A percentile compares a stretch with the other conserved stretches of the same genome.
Evolutionary conservation across 2,113 vertebrate species (phyloP).

Genomic region (Ameiurus melas): DNA sequence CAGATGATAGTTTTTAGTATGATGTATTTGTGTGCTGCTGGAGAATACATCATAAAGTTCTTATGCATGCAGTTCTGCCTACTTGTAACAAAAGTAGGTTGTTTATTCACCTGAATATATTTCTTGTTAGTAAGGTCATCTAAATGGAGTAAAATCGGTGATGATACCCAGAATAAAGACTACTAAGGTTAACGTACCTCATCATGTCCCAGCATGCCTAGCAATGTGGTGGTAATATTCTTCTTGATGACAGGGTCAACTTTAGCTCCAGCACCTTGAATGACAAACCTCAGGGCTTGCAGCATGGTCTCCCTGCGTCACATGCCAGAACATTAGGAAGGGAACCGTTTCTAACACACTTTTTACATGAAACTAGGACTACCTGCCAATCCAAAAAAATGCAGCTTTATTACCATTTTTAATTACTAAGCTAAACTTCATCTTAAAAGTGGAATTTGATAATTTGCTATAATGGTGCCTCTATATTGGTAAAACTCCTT

Average conservation of each 20-base stretch:
- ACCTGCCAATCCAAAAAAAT: neutral
- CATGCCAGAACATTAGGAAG: neutral
- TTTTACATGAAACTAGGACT: neutral
- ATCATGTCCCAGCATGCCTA: slow-evolving; percentile 96
- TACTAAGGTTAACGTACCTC: slow-evolving; percentile 78
- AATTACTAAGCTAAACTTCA: neutral
- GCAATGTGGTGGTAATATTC: slow-evolving; percentile 82
- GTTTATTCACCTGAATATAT: neutral
- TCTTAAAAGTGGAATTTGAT: neutral
- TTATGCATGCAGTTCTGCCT: neutral
- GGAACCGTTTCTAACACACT: neutral
- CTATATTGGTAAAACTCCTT: no score
- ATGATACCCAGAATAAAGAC: neutral
- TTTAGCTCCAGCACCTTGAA: slow-evolving; percentile 91
- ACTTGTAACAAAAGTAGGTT: neutral
- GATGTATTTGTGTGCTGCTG: neutral
- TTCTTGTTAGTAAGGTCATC: neutral
- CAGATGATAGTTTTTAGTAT: neutral
- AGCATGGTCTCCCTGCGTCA: slow-evolving; percentile 92
- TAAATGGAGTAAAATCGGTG: neutral
- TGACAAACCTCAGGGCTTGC: slow-evolving; percentile 93
- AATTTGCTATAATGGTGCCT: neutral
- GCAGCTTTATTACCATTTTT: neutral
- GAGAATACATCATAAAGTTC: neutral
- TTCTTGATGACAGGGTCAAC: slow-evolving; percentile 89